These are phyloP conservation scores for Nemotelus nigrinus DNA, from an alignment of 2,888 invertebrate species.

Conservation along the genomic window DNA sequence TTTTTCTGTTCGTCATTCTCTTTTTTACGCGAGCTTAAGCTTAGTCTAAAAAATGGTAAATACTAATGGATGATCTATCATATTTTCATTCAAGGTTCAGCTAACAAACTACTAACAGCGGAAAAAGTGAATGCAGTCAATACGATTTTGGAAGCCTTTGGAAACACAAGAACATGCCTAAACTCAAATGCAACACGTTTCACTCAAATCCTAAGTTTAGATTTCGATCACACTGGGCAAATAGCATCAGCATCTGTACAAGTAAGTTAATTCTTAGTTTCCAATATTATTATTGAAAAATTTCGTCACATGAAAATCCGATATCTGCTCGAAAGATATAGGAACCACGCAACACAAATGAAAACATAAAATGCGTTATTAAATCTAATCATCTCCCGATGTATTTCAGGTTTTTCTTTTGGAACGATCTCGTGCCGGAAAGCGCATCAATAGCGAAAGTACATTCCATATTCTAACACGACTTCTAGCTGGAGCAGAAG, in stretches of 20 bases:
- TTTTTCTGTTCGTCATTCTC: too few species aligned
- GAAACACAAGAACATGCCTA: conserved; percentile 85
- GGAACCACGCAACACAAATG: background rate
- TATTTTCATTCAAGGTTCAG: conserved; percentile 61
- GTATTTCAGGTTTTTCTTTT: conserved; percentile 81
- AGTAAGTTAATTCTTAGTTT: conserved; percentile 61
- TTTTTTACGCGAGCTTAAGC: too few species aligned
- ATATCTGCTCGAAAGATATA: background rate
- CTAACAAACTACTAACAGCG: conserved; percentile 80
- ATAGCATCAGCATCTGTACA: conserved; percentile 91
- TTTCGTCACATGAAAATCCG: background rate
- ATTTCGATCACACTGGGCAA: conserved; percentile 93
- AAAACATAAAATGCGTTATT: background rate
- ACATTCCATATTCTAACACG: conserved; percentile 66
- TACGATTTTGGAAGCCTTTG: conserved; percentile 88
- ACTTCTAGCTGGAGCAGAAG: conserved; percentile 79
- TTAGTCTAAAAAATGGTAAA: too few species aligned
- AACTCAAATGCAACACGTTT: conserved; percentile 91
- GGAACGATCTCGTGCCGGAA: conserved; percentile 78
- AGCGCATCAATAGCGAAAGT: conserved; percentile 71
- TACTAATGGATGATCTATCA: background rate
- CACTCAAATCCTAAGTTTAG: conserved; percentile 90
- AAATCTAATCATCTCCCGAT: background rate
- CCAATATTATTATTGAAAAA: background rate
- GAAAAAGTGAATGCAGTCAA: conserved; percentile 87